Conservation (phyloP, 2,797 vertebrate species). For the Lutjanus campechanus region DNA sequence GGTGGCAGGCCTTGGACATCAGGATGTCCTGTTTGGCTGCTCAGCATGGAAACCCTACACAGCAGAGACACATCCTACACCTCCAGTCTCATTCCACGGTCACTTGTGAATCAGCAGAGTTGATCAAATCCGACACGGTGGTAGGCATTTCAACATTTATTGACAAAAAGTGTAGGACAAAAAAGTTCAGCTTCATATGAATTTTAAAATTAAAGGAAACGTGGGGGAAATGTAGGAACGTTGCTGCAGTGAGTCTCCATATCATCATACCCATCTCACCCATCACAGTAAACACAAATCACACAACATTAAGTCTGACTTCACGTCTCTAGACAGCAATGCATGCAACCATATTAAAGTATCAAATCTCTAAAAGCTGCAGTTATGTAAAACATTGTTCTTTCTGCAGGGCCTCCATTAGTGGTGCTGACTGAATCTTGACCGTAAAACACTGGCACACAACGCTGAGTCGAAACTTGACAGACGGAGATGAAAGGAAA, state of each 20-base stretch:
- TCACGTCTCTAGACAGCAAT: neutral
- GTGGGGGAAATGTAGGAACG: neutral
- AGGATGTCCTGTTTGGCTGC: constrained; percentile 89
- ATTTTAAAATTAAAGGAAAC: constrained; percentile 8
- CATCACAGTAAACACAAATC: constrained; percentile 12
- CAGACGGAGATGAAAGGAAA: neutral
- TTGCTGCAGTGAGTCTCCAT: neutral
- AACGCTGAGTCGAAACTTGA: constrained; percentile 2
- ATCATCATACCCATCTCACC: neutral
- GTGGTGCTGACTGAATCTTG: constrained; percentile 22
- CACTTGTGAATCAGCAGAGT: constrained; percentile 43
- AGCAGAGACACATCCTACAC: constrained; percentile 7
- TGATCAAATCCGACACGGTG: neutral
- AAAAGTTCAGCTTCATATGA: neutral
- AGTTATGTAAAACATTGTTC: constrained; percentile 25
- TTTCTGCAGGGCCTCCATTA: constrained; percentile 32
- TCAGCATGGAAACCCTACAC: constrained; percentile 80
- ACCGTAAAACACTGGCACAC: constrained; percentile 29
- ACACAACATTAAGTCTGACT: constrained; percentile 21
- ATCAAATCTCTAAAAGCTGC: constrained; percentile 43
- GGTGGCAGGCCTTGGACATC: constrained; percentile 75
- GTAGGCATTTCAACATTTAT: neutral
- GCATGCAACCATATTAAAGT: constrained; percentile 37
- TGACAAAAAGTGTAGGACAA: neutral
- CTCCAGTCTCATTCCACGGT: neutral